Evolutionary conservation across 2,113 vertebrate genomes (phyloP).

Genomic region (Hiodon alosoides): DNA sequence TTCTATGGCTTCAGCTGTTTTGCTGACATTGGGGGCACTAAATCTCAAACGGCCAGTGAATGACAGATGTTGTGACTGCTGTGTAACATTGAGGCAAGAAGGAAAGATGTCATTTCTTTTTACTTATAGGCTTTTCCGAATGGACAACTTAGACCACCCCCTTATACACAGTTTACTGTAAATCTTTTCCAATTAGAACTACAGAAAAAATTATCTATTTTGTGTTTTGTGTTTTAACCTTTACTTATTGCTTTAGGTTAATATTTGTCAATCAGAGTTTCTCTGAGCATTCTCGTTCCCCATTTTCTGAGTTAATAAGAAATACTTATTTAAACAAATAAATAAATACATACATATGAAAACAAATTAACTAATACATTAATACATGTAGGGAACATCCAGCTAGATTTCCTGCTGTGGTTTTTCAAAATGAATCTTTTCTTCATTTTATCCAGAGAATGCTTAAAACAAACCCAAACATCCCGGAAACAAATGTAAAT

Average conservation of each 20-base stretch:
- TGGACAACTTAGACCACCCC: background rate
- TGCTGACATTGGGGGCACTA: slow-evolving; percentile 17
- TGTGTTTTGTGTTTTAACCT: no score
- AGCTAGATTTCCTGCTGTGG: no score
- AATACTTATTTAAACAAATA: background rate
- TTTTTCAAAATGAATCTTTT: no score
- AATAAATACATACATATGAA: background rate
- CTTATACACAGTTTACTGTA: background rate
- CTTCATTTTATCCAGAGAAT: no score
- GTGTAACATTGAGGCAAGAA: slow-evolving; percentile 15
- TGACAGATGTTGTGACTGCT: slow-evolving; percentile 1
- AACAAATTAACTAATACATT: background rate
- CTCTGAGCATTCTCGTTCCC: background rate
- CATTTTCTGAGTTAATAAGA: background rate
- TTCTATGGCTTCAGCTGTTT: slow-evolving; percentile 9
- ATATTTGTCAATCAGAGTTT: background rate
- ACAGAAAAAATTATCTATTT: no score
- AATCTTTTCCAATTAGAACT: no score
- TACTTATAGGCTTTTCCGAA: background rate
- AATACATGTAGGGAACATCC: no score
- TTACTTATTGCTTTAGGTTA: no score
- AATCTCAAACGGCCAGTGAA: slow-evolving; percentile 14
- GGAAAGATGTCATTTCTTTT: background rate
- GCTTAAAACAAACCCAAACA: no score
- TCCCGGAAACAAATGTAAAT: no score